A percentile compares a stretch with the other conserved stretches of the same genome.
Conservation (phyloP, 1,140 invertebrate species). For the Diorhabda carinulata region DNA sequence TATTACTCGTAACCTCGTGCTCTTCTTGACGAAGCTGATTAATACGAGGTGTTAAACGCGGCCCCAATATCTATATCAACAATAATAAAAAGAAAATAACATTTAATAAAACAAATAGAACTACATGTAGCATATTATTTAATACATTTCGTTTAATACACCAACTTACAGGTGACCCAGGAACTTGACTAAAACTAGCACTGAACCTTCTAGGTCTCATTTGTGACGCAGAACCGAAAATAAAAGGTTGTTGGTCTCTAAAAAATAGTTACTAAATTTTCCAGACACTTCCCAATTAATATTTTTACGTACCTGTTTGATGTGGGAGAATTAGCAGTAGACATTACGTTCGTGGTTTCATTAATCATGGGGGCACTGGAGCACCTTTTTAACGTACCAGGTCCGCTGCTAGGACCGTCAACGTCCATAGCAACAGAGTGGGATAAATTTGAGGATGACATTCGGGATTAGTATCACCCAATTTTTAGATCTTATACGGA, state of each 20-base stretch:
- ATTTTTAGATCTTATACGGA: slow-evolving; percentile 20
- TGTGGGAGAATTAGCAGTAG: slow-evolving; percentile 48
- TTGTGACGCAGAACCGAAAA: slow-evolving; percentile 53
- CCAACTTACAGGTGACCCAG: slow-evolving; percentile 53
- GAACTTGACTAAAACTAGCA: slow-evolving; percentile 72
- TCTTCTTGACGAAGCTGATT: slow-evolving; percentile 85
- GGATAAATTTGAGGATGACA: slow-evolving; percentile 43
- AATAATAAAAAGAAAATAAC: background rate
- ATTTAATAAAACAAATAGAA: background rate
- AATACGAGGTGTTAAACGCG: slow-evolving; percentile 74
- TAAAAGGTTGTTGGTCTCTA: slow-evolving; percentile 49
- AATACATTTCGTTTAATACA: slow-evolving; percentile 1
- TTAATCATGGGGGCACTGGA: slow-evolving; percentile 83
- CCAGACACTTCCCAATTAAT: background rate
- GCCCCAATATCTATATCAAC: slow-evolving; percentile 48
- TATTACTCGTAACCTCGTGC: slow-evolving; percentile 74
- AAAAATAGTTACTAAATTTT: background rate
- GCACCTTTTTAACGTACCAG: slow-evolving; percentile 68
- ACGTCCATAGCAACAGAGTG: slow-evolving; percentile 55
- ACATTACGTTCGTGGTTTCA: slow-evolving; percentile 52
- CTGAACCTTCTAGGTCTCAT: slow-evolving; percentile 73
- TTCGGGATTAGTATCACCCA: slow-evolving; percentile 31
- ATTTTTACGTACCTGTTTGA: slow-evolving; percentile 8
- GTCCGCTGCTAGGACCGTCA: slow-evolving; percentile 49
- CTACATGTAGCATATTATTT: background rate